These are phyloP conservation scores for Caenorhabditis sp. DNA, from an alignment of 2,888 invertebrate species.

Conservation along the genomic window DNA sequence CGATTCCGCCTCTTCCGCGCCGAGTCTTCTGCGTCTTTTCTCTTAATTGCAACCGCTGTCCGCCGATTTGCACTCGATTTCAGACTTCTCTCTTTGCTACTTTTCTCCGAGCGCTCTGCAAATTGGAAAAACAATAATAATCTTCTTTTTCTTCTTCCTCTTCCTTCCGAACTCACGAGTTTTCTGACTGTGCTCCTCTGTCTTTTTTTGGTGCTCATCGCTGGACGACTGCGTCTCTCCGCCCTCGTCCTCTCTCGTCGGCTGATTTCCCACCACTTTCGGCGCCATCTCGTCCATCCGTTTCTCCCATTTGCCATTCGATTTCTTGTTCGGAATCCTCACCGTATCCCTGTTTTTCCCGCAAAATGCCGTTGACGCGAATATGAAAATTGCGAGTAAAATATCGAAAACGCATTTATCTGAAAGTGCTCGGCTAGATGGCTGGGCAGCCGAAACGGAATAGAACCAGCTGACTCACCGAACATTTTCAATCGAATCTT, in stretches of 20 bases:
- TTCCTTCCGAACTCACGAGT: no score
- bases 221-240: constrained; percentile 7
- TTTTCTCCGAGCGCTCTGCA: background rate
- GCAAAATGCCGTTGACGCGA: background rate
- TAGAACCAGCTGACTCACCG: no score
- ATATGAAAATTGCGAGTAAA: constrained; percentile 1
- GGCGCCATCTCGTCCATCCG: background rate
- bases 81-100: background rate
- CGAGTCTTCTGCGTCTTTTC: background rate
- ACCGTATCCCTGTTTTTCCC: constrained; percentile 16
- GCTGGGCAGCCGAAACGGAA: no score
- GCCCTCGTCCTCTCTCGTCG: constrained; percentile 41
- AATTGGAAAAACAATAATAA: no score
- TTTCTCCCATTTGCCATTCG: background rate
- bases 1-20: background rate
- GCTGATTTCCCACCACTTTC: constrained; percentile 22
- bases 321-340: background rate
- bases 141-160: no score
- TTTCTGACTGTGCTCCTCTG: background rate
- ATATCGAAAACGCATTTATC: constrained; percentile 12
- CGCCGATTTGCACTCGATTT: no score
- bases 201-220: no score
- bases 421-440: no score
- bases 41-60: background rate
- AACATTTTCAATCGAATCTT: constrained; percentile 1